Conservation (phyloP, 2,113 vertebrate genomes). For the Platycercus adscitus region DNA sequence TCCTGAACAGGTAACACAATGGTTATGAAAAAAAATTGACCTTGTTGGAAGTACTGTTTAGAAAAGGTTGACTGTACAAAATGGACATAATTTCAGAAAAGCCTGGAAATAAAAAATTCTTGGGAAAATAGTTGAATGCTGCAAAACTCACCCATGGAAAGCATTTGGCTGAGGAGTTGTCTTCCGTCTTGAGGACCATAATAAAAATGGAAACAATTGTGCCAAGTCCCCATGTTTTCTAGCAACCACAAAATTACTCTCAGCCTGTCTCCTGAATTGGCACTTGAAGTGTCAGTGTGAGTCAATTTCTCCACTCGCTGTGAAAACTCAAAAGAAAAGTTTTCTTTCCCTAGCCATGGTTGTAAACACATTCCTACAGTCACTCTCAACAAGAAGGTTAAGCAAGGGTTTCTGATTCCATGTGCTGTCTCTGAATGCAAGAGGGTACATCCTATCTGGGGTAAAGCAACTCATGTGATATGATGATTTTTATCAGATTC, state of each 20-base stretch:
- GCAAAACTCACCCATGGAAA: background rate
- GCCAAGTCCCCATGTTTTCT: background rate
- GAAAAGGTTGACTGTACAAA: background rate
- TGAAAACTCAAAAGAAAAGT: background rate
- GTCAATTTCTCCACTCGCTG: background rate
- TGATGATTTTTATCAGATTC: background rate
- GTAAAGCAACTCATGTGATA: background rate
- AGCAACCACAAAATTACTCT: background rate
- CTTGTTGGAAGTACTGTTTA: background rate
- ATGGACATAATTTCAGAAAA: background rate
- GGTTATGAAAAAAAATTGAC: background rate
- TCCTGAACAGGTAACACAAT: background rate
- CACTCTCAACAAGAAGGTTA: background rate
- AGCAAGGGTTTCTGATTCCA: background rate
- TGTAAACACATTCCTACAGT: background rate
- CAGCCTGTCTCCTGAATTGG: background rate
- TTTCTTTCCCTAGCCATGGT: background rate
- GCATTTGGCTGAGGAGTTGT: background rate
- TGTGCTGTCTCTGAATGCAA: background rate
- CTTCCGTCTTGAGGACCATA: background rate
- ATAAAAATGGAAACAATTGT: background rate
- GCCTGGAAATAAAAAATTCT: background rate
- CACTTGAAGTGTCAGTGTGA: background rate
- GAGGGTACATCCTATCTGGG: background rate
- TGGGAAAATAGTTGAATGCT: background rate